Conservation (phyloP, 1,140 invertebrate species). For the Acromyrmex charruanus region DNA sequence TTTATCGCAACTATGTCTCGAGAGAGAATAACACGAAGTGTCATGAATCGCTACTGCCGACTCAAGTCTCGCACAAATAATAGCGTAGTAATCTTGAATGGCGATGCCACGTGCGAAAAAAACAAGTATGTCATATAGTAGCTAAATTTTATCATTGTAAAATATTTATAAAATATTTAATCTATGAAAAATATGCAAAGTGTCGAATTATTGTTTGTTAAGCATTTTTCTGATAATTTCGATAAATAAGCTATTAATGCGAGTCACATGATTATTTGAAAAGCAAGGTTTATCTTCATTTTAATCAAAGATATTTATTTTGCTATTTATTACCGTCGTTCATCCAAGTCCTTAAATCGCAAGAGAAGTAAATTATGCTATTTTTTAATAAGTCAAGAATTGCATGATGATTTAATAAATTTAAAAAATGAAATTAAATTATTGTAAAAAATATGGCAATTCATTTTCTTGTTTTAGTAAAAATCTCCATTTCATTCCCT, state of each 20-base stretch:
- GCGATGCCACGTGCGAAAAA: background rate
- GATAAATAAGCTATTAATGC: background rate
- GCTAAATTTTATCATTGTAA: slow-evolving; percentile 2
- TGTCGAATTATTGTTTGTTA: background rate
- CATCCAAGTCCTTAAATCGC: background rate
- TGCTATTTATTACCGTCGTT: background rate
- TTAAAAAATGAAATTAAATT: background rate
- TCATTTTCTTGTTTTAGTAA: background rate
- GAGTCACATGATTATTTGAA: background rate
- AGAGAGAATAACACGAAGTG: background rate
- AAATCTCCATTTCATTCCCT: background rate
- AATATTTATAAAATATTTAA: slow-evolving; percentile 23
- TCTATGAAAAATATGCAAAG: background rate
- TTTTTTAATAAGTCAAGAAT: background rate
- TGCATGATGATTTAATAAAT: background rate
- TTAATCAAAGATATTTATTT: background rate
- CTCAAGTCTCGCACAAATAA: background rate
- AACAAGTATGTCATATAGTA: background rate
- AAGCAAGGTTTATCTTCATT: background rate
- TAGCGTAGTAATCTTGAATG: background rate
- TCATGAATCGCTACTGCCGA: background rate
- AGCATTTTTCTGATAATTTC: background rate
- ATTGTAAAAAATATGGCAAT: background rate
- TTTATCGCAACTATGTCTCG: background rate
- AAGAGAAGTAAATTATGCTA: background rate